Percentiles rank a stretch among this genome's conserved stretches.
Evolutionary conservation across 2,888 invertebrate genomes (phyloP).

Genomic region (Clostera curtula): DNA sequence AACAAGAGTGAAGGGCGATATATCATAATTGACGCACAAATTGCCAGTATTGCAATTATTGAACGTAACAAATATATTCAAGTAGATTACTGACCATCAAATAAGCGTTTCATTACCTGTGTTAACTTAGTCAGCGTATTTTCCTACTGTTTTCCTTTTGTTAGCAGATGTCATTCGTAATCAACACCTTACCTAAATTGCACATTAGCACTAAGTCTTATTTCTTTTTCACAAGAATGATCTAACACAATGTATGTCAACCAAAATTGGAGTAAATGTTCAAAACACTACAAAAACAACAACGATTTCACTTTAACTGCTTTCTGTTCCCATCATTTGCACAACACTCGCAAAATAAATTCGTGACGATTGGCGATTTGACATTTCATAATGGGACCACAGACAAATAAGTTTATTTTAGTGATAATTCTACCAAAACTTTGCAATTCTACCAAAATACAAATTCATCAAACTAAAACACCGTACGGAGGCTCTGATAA

Average conservation of each 20-base stretch:
- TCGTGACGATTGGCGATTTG: slow-evolving; percentile 28
- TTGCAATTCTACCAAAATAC: neutral
- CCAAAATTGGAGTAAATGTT: slow-evolving; percentile 29
- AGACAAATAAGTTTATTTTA: slow-evolving; percentile 2
- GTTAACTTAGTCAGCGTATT: slow-evolving; percentile 22
- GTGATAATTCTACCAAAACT: slow-evolving; percentile 6
- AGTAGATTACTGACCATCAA: slow-evolving; percentile 2
- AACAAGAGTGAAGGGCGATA: slow-evolving; percentile 49
- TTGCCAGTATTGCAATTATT: slow-evolving; percentile 9
- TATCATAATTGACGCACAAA: slow-evolving; percentile 28
- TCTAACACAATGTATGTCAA: slow-evolving; percentile 27
- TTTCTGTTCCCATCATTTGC: slow-evolving; percentile 32
- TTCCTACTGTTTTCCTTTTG: slow-evolving; percentile 58
- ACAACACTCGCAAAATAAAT: slow-evolving; percentile 21
- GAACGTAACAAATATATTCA: slow-evolving; percentile 4
- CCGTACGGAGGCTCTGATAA: too few species aligned
- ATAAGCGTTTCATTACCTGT: slow-evolving; percentile 36
- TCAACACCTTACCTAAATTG: slow-evolving; percentile 68
- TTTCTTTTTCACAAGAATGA: slow-evolving; percentile 30
- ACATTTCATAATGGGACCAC: slow-evolving; percentile 11
- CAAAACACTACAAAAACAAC: slow-evolving; percentile 34
- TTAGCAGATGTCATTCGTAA: slow-evolving; percentile 68
- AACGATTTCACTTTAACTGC: slow-evolving; percentile 30
- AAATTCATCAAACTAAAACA: too few species aligned
- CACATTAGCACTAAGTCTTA: slow-evolving; percentile 49